Conservation (phyloP, 2,888 invertebrate genomes). For the Lissonota sp. region DNA sequence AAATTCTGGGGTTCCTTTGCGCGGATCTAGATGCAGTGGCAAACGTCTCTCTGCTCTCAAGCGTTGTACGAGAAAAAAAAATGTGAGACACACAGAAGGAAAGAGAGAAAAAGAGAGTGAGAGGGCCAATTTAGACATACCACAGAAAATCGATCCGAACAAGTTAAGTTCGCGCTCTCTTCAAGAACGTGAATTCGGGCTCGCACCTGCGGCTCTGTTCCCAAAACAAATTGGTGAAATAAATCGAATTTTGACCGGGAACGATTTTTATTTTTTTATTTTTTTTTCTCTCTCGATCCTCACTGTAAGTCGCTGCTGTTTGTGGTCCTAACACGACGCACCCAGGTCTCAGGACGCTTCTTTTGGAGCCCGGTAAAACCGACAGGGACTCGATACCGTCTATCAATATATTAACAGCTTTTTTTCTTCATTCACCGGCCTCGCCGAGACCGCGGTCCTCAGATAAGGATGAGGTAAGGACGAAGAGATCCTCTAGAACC, state of each 20-base stretch:
- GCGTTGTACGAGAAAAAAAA: constrained; percentile 23
- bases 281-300: constrained; percentile 43
- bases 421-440: constrained; percentile 22
- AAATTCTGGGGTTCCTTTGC: constrained; percentile 66
- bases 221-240: constrained; percentile 78
- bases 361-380: constrained; percentile 40
- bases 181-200: constrained; percentile 67
- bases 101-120: constrained; percentile 42
- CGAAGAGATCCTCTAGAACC: constrained; percentile 13
- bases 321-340: constrained; percentile 44
- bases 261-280: constrained; percentile 45
- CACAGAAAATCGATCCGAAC: constrained; percentile 72
- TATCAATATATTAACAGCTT: constrained; percentile 65
- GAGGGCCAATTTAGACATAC: constrained; percentile 79
- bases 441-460: constrained; percentile 38
- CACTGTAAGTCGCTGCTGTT: constrained; percentile 39
- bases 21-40: constrained; percentile 76
- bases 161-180: constrained; percentile 64
- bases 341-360: constrained; percentile 20
- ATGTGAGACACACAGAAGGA: background rate
- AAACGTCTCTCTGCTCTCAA: constrained; percentile 59
- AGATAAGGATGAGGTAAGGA: constrained; percentile 54
- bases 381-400: constrained; percentile 59
- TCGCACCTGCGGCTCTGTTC: constrained; percentile 70
- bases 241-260: constrained; percentile 68